phyloP scores from a whole-genome alignment of 2,797 vertebrate genomes.

The Propithecus perrieri region DNA sequence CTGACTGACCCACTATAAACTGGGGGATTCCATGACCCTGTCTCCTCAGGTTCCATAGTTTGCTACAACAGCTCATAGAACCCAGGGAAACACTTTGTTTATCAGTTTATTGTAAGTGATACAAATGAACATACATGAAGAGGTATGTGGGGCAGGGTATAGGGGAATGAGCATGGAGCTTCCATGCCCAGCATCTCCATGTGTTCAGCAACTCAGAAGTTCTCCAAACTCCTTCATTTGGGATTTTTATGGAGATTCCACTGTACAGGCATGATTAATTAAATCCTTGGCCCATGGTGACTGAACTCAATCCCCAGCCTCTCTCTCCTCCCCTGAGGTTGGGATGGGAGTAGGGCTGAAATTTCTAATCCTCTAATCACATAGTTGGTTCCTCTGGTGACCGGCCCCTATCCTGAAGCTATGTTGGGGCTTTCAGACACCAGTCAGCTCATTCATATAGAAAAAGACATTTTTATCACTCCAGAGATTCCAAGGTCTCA shows the following conservation, averaged over 20 bases:
- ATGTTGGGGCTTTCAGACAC: background rate
- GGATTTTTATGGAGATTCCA: background rate
- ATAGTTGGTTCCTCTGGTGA: background rate
- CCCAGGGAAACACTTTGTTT: background rate
- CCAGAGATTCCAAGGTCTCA: background rate
- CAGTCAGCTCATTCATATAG: background rate
- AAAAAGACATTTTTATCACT: background rate
- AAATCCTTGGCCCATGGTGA: background rate
- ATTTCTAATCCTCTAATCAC: background rate
- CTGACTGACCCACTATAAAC: background rate
- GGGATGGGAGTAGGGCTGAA: background rate
- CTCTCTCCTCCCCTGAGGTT: background rate
- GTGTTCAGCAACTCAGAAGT: background rate
- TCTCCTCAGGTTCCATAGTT: background rate
- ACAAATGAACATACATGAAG: background rate
- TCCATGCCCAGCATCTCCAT: background rate
- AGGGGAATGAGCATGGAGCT: no score
- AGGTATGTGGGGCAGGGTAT: rapidly evolving
- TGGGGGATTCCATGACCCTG: rapidly evolving
- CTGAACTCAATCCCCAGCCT: background rate
- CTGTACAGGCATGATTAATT: background rate
- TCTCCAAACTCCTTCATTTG: background rate
- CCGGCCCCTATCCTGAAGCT: background rate
- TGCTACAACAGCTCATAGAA: background rate
- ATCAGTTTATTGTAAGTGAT: background rate